phyloP scores from a whole-genome alignment of 2,888 invertebrate species.

The Patella depressa region DNA sequence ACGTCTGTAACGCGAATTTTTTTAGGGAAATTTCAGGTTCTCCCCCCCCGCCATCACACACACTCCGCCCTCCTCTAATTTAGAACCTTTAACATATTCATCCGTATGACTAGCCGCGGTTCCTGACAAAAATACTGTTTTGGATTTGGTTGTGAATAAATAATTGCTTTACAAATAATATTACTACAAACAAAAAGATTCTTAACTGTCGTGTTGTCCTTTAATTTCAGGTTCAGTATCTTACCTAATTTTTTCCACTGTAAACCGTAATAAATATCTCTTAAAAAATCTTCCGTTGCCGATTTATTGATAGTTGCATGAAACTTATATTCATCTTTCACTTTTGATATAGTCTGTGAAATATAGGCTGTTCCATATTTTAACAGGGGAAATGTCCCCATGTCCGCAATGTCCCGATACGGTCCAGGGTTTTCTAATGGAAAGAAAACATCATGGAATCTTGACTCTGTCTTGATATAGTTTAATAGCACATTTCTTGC shows the following conservation, averaged over 20 bases:
- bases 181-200: too few relatives aligned
- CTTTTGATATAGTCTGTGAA: conserved; percentile 56
- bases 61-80: too few relatives aligned
- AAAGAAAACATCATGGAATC: conserved; percentile 61
- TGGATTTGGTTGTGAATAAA: too few relatives aligned
- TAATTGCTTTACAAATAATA: too few relatives aligned
- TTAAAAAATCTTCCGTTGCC: conserved; percentile 50
- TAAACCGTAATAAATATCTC: conserved; percentile 58
- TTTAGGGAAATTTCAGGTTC: too few relatives aligned
- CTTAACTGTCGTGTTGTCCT: too few relatives aligned
- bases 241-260: conserved; percentile 69
- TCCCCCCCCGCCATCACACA: too few relatives aligned
- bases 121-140: not conserved
- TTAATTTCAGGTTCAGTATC: conserved; percentile 13
- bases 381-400: conserved; percentile 57
- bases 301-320: conserved; percentile 55
- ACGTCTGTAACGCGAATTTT: too few relatives aligned
- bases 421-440: conserved; percentile 49
- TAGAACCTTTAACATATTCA: too few relatives aligned
- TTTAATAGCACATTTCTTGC: conserved; percentile 60
- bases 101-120: too few relatives aligned
- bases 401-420: conserved; percentile 40
- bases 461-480: conserved; percentile 54
- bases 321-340: conserved; percentile 59
- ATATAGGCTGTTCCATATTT: conserved; percentile 54